Percentiles rank a stretch among this genome's conserved stretches.
These are phyloP conservation scores for Papio anubis DNA, from an alignment of 2,113 vertebrate genomes.

Conservation along the genomic window DNA sequence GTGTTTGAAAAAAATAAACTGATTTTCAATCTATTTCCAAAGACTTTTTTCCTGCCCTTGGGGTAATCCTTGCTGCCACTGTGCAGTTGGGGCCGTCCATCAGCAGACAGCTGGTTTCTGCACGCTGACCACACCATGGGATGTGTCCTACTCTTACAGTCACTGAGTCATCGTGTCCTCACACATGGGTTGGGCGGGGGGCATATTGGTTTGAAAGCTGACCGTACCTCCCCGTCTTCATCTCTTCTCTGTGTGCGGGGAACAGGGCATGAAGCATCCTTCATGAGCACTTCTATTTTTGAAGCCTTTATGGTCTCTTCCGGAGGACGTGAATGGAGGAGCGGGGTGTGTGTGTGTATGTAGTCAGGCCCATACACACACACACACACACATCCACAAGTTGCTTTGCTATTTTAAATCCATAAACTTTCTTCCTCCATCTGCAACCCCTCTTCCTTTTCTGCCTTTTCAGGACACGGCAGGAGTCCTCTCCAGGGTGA, in stretches of 20 bases:
- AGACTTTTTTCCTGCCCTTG: background rate
- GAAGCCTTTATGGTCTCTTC: slow-evolving; percentile 5
- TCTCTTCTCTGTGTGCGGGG: background rate
- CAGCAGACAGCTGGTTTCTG: background rate
- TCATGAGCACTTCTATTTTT: background rate
- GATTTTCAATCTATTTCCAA: slow-evolving; percentile 1
- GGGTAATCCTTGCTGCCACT: background rate
- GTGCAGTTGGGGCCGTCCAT: background rate
- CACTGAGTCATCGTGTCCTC: background rate
- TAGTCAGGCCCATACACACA: background rate
- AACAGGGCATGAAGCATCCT: background rate
- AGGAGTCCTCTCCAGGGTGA: slow-evolving; percentile 41
- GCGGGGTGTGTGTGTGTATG: background rate
- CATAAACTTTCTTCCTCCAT: background rate
- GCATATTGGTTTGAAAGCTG: background rate
- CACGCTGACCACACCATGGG: background rate
- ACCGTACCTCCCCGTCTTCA: background rate
- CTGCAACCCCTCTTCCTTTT: background rate
- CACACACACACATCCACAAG: background rate
- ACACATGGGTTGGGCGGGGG: background rate
- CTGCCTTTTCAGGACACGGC: background rate
- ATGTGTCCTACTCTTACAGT: background rate
- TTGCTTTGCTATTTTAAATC: background rate
- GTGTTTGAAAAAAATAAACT: slow-evolving; percentile 40
- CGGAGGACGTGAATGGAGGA: background rate